Conservation (phyloP, 2,797 vertebrate genomes). For the Cuniculus paca region DNA sequence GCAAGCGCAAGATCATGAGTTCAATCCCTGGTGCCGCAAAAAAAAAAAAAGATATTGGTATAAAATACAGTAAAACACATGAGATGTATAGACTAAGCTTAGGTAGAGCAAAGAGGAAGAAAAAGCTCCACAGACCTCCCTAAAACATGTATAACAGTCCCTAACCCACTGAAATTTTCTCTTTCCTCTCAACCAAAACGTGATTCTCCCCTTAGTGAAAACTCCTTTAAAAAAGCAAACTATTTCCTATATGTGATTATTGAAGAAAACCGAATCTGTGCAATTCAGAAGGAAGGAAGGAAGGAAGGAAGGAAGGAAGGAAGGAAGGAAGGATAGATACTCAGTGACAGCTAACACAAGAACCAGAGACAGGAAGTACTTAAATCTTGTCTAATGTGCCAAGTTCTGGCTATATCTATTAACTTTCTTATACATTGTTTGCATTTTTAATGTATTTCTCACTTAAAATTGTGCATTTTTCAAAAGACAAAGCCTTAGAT, state of each 20-base stretch:
- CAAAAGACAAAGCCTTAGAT: not conserved
- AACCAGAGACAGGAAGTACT: not conserved
- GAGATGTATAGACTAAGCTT: not conserved
- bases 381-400: not conserved
- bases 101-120: not conserved
- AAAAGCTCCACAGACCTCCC: not conserved
- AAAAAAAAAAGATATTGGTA: not conserved
- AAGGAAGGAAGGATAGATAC: not conserved
- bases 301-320: not conserved
- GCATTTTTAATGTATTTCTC: conserved; percentile 52
- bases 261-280: conserved; percentile 31
- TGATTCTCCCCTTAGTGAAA: conserved; percentile 1
- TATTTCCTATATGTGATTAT: conserved; percentile 2
- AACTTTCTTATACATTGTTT: not conserved
- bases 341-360: not conserved
- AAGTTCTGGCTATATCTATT: not conserved
- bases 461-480: conserved; percentile 37
- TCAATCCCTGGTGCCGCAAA: too few relatives aligned
- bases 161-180: not conserved
- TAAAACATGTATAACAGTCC: not conserved
- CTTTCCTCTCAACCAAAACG: conserved; percentile 46
- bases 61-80: not conserved
- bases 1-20: too few relatives aligned
- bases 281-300: not conserved
- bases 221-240: not conserved